Conservation (phyloP, 2,888 invertebrate genomes). For the Epirrita christyi region DNA sequence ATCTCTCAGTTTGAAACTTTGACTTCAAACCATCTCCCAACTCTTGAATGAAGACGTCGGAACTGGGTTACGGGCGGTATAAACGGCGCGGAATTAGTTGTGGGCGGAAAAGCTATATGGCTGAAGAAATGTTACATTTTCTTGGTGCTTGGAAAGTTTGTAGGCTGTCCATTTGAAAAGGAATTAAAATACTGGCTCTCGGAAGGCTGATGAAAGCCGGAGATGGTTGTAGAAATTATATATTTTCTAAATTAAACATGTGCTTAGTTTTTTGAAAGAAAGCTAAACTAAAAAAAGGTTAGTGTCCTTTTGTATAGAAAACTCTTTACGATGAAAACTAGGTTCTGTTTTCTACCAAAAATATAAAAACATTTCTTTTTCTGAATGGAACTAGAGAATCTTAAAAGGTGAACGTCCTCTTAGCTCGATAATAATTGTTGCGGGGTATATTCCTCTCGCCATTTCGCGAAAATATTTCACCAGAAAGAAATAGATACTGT, state of each 20-base stretch:
- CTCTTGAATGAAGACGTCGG: constrained; percentile 18
- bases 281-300: too few relatives aligned
- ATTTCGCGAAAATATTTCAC: not conserved
- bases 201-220: too few relatives aligned
- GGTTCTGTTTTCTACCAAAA: not conserved
- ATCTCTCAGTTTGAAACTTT: constrained; percentile 24
- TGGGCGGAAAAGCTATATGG: not conserved
- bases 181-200: too few relatives aligned
- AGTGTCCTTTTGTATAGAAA: too few relatives aligned
- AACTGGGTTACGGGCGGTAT: constrained; percentile 4
- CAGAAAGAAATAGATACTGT: not conserved
- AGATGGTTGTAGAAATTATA: too few relatives aligned
- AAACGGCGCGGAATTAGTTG: not conserved
- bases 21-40: constrained; percentile 18
- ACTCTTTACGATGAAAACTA: too few relatives aligned
- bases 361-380: not conserved
- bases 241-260: too few relatives aligned
- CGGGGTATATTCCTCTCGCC: not conserved
- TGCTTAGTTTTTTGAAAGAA: too few relatives aligned
- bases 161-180: too few relatives aligned
- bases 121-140: not conserved
- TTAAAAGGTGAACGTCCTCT: not conserved
- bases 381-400: not conserved
- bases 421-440: not conserved
- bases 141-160: too few relatives aligned